A percentile compares a stretch with the other conserved stretches of the same genome.
Evolutionary conservation across 2,797 vertebrate genomes (phyloP).

Genomic region (Micromesistius poutassou): DNA sequence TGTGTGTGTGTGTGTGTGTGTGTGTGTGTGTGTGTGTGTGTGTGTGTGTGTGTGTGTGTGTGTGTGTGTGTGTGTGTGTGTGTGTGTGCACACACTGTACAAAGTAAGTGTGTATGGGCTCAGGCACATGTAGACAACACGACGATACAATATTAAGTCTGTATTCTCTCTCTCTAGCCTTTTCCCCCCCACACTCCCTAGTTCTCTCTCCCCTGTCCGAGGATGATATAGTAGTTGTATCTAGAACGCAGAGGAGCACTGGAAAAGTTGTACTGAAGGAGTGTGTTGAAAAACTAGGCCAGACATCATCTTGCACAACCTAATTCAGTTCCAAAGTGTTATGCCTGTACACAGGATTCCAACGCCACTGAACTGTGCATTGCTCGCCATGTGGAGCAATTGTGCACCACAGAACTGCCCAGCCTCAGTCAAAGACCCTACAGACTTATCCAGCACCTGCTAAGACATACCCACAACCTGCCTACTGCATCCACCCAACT

Average conservation of each 20-base stretch:
- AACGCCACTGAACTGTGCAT: not conserved
- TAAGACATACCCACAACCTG: not conserved
- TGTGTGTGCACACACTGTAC: too few species aligned
- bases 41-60: too few species aligned
- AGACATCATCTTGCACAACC: conserved; percentile 30
- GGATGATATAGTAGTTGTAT: conserved; percentile 22
- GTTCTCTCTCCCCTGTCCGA: not conserved
- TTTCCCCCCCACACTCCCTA: not conserved
- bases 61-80: too few species aligned
- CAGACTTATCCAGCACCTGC: not conserved
- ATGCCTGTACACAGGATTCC: conserved; percentile 23
- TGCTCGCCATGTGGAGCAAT: not conserved
- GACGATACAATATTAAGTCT: not conserved
- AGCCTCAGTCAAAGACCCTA: not conserved
- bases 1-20: too few species aligned
- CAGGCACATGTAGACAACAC: not conserved
- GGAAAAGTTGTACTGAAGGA: conserved; percentile 24
- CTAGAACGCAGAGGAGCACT: conserved; percentile 7
- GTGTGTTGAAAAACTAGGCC: conserved; percentile 43
- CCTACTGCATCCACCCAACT: not conserved
- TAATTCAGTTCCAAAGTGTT: conserved; percentile 29
- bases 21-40: too few species aligned
- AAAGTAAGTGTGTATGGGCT: not conserved
- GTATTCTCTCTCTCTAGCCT: conserved; percentile 1
- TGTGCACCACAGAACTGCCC: not conserved